Evolutionary conservation across 2,888 invertebrate genomes (phyloP).

Genomic region (Aquatica leii): DNA sequence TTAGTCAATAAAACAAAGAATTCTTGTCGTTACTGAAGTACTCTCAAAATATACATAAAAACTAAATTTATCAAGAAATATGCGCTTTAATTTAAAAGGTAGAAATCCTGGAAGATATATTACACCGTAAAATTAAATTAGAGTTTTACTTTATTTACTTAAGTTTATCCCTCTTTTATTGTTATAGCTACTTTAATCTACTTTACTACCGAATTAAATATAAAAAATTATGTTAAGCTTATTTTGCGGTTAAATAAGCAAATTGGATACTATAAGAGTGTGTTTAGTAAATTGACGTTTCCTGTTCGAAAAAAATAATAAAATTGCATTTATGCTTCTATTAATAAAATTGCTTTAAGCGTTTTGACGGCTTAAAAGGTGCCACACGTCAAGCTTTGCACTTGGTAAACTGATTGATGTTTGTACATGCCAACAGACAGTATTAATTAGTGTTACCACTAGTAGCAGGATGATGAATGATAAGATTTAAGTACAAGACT

Average conservation of each 20-base stretch:
- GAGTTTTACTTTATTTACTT: slow-evolving; percentile 12
- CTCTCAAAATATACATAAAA: too few relatives aligned
- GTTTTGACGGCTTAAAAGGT: slow-evolving; percentile 18
- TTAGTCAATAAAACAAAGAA: too few relatives aligned
- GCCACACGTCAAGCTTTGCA: slow-evolving; percentile 33
- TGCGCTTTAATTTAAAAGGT: too few relatives aligned
- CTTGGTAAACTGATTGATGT: slow-evolving; percentile 39
- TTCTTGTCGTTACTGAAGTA: too few relatives aligned
- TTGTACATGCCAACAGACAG: slow-evolving; percentile 35
- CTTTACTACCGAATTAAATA: slow-evolving; percentile 5
- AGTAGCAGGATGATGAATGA: slow-evolving; percentile 35
- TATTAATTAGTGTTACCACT: slow-evolving; percentile 40
- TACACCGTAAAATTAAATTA: slow-evolving; percentile 9
- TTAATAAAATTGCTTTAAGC: slow-evolving; percentile 24
- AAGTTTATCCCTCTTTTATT: slow-evolving; percentile 3
- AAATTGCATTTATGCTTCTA: slow-evolving; percentile 11
- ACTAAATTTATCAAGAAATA: too few relatives aligned
- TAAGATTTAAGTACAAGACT: slow-evolving; percentile 19
- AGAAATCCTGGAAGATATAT: slow-evolving; percentile 4
- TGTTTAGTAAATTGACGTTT: slow-evolving; percentile 13
- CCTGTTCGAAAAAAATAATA: slow-evolving; percentile 8
- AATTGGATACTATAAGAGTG: not conserved
- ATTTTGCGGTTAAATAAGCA: not conserved
- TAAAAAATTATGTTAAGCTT: not conserved
- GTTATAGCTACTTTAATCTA: slow-evolving; percentile 8